Evolutionary conservation across 2,888 invertebrate genomes (phyloP), one percentile per base, ranked within the genome.

Genomic region (Lasius platythorax): DNA sequence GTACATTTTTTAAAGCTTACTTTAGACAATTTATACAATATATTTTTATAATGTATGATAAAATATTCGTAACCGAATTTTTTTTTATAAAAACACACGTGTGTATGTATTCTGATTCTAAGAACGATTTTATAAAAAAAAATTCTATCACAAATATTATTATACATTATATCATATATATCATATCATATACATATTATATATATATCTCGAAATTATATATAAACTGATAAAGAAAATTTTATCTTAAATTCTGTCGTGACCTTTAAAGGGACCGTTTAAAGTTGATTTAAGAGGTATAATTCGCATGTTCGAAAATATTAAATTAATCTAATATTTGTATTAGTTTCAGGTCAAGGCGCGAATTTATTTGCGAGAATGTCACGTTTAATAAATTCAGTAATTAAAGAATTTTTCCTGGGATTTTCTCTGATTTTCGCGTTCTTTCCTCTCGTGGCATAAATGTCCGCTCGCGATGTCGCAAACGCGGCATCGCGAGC

Each of bases 381-480:
- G 58, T 56, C 58, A 58, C 63, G 18, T 73, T 63, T 58, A 73
- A 61, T 37, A 37, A 58, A 61, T 73, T 56, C 61, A 58, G 30
- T 9, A 3, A n/a, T 5, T 3, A 18, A 18, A 28, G 15, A 23
- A 37, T 63, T 74, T 3, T 18, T 30, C n/a, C 30, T 23, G 9
- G 15, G 9, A 8, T 37, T 15, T 23, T 50, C 11, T 37, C 18
- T 50, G 75, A 50, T 33, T 68, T 76, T 37, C 37, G 33, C n/a
- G 12, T 18, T 30, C 18, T 30, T 15, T 64, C 68, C 40, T 67
- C n/a, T n/a, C 64, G 30, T 33, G 37, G 23, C 75, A n/a, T 2
- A 68, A 23, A 15, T 75, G 50, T 33, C 33, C n/a, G n/a, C n/a
- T n/a, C n/a, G n/a, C n/a, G n/a, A n/a, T 76, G 72, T 76, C 18